Evolutionary conservation across 2,113 vertebrate species (phyloP), one percentile per base, ranked within the genome.

Genomic region (Bubo bubo): DNA sequence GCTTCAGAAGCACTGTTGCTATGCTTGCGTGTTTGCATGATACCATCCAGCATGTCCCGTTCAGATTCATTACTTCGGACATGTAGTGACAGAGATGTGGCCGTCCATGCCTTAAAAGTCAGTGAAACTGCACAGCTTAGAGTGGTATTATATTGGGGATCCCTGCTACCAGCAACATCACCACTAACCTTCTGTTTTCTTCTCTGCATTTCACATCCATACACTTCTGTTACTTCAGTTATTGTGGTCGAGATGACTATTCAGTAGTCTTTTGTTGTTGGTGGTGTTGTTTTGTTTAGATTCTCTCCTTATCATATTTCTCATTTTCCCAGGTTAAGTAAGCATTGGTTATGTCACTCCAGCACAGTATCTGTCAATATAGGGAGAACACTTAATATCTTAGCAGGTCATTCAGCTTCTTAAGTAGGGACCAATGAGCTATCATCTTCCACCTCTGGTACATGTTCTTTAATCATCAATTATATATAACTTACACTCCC

Each of bases 401-500:
- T 53, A 87, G 13, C 13, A 70, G 73, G 64, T 89, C 60, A 75
- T 19, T 92, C 79, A 85, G 13, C 76, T 71, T 72, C 66, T 34
- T 73, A 71, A 84, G 71, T 32, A 73, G 47, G 37, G 55, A 81
- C 86, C 63, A 74, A 8, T 68, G 55, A 87, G 24, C 60, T 93
- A 62, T 95, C 88, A 58, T 34, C 41, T 89, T 93, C 56, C 79
- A 68, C 6, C 2, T 94, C 74, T 72, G 79, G 63, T 93, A 39
- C 68, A 32, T 35, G 37, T 79, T 90, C 56, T 49, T 80, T 63
- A 95, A 77, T 93, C 47, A 79, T 32, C 12, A 28, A 89, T 93
- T 95, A 89, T 79, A 90, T 89, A 92, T 94, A 96, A 91, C 76
- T 74, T 68, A 66, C 53, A 30, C 35, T 92, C 53, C 77, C 58